Evolutionary conservation across 1,140 invertebrate species (phyloP).

Genomic region (Bombus turneri): DNA sequence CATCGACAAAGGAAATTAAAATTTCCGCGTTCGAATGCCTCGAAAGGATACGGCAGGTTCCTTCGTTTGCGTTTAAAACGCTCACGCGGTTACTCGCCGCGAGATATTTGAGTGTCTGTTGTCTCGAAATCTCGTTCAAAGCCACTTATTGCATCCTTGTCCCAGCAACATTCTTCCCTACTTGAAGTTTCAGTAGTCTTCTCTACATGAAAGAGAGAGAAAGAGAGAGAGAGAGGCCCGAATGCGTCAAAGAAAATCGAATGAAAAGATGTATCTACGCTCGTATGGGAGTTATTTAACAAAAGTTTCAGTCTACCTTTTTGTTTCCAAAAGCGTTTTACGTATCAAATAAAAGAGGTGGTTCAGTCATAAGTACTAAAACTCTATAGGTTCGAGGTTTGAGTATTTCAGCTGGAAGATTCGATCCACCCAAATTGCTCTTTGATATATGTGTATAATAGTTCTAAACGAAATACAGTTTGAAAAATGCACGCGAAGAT

Average conservation of each 20-base stretch:
- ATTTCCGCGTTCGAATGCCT: not conserved
- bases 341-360: not conserved
- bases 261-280: not conserved
- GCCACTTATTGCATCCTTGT: not conserved
- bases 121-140: not conserved
- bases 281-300: not conserved
- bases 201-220: too few relatives aligned
- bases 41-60: not conserved
- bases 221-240: not conserved
- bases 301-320: not conserved
- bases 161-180: not conserved
- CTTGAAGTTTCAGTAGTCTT: not conserved
- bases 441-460: too few relatives aligned
- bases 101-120: not conserved
- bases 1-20: slow-evolving; percentile 1
- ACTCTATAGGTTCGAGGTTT: not conserved
- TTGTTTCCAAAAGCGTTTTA: not conserved
- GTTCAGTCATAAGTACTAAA: too few relatives aligned
- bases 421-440: too few relatives aligned
- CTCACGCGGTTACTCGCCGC: not conserved
- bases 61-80: not conserved
- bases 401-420: not conserved
- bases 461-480: too few relatives aligned
- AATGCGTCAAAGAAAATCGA: not conserved
- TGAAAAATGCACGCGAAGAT: too few relatives aligned